A percentile compares a stretch with the other conserved stretches of the same genome.
These are phyloP conservation scores for Ptychobarbus kaznakovi DNA, from an alignment of 2,797 vertebrate genomes.

Conservation along the genomic window DNA sequence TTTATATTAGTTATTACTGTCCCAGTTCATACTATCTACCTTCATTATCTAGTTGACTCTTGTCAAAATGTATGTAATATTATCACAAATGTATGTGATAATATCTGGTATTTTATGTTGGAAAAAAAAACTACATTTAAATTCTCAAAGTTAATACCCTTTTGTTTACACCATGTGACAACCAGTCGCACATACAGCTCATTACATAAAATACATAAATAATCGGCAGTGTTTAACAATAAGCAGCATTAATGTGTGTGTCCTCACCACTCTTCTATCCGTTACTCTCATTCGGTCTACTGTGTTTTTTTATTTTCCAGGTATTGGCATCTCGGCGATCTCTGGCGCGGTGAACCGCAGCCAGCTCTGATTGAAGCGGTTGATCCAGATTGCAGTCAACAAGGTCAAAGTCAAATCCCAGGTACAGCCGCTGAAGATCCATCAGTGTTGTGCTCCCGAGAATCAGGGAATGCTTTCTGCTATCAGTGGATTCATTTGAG, in stretches of 20 bases:
- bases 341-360: conserved; percentile 2
- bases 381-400: conserved; percentile 26
- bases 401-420: conserved; percentile 25
- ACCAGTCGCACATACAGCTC: neutral
- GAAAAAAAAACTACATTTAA: neutral
- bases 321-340: neutral
- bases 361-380: conserved; percentile 23
- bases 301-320: conserved; percentile 30
- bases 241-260: neutral
- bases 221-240: conserved; percentile 1
- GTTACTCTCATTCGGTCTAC: neutral
- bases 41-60: neutral
- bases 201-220: neutral
- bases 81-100: neutral
- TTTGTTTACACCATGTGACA: neutral
- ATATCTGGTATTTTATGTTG: neutral
- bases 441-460: neutral
- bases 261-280: conserved; percentile 4
- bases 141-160: neutral
- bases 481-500: neutral
- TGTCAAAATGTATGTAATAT: too few species aligned
- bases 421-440: conserved; percentile 3
- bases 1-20: neutral
- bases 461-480: neutral
- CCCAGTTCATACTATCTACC: neutral